A percentile compares a stretch with the other conserved stretches of the same genome.
Conservation (phyloP, 2,888 invertebrate species). For the Trisateles emortualis region DNA sequence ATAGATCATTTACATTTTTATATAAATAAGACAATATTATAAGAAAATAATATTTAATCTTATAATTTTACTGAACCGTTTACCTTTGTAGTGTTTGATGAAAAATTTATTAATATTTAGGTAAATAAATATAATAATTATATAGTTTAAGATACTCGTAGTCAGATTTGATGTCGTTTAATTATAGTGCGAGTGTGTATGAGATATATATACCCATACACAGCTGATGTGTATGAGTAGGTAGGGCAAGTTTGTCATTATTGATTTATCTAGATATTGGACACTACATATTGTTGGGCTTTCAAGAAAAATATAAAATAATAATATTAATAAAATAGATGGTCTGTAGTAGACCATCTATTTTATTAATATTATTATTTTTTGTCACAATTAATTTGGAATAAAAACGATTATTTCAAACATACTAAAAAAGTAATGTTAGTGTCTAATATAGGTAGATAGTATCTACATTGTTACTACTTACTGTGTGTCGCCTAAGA, state of each 20-base stretch:
- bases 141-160: slow-evolving; percentile 44
- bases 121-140: slow-evolving; percentile 19
- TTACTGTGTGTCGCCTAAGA: slow-evolving; percentile 16
- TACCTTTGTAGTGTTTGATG: slow-evolving; percentile 34
- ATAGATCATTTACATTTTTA: slow-evolving; percentile 29
- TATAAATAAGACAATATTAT: slow-evolving; percentile 29
- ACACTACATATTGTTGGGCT: slow-evolving; percentile 11
- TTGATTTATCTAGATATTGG: slow-evolving; percentile 14
- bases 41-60: slow-evolving; percentile 25
- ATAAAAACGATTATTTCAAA: no score
- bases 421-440: background rate
- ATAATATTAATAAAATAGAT: background rate
- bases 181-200: slow-evolving; percentile 24
- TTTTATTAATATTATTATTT: no score
- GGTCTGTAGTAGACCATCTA: no score
- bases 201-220: no score
- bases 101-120: slow-evolving; percentile 27
- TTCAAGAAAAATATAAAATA: no score
- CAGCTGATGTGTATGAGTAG: background rate
- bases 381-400: no score
- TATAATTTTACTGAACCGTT: slow-evolving; percentile 37
- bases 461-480: no score
- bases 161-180: slow-evolving; percentile 32
- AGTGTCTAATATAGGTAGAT: slow-evolving; percentile 32
- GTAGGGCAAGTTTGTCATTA: background rate